phyloP scores from a whole-genome alignment of 2,113 vertebrate genomes.

The Plecotus auritus region DNA sequence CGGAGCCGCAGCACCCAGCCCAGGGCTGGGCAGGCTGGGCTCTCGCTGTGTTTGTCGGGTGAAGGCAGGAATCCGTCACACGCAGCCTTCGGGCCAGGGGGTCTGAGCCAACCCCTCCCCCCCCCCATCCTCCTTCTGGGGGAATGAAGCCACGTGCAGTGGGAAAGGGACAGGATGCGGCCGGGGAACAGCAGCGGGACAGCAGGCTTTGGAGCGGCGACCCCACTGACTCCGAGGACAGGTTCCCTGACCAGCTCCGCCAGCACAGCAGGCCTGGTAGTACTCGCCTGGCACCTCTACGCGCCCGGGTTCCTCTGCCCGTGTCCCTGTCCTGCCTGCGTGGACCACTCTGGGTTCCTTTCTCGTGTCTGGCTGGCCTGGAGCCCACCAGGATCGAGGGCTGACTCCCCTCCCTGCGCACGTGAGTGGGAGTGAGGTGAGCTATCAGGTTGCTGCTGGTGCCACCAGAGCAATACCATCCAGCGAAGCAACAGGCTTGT shows the following conservation, averaged over 20 bases:
- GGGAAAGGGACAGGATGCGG: not conserved
- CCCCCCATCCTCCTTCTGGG: not conserved
- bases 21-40: rapidly evolving
- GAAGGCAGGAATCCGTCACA: not conserved
- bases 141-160: no score
- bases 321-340: rapidly evolving
- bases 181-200: rapidly evolving
- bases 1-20: not conserved
- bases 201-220: not conserved
- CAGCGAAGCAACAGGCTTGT: not conserved
- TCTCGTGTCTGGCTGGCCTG: not conserved
- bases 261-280: not conserved
- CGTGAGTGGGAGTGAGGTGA: rapidly evolving
- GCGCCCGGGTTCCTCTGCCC: rapidly evolving
- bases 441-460: not conserved
- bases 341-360: rapidly evolving
- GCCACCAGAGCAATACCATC: not conserved
- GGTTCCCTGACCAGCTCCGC: rapidly evolving
- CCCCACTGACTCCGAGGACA: not conserved
- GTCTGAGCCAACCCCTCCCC: not conserved
- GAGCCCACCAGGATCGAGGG: not conserved
- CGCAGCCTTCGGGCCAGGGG: not conserved
- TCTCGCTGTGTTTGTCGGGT: not conserved
- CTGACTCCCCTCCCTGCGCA: not conserved
- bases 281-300: no score